phyloP scores from a whole-genome alignment of 2,113 vertebrate genomes.

The Rhabdomys dilectus region DNA sequence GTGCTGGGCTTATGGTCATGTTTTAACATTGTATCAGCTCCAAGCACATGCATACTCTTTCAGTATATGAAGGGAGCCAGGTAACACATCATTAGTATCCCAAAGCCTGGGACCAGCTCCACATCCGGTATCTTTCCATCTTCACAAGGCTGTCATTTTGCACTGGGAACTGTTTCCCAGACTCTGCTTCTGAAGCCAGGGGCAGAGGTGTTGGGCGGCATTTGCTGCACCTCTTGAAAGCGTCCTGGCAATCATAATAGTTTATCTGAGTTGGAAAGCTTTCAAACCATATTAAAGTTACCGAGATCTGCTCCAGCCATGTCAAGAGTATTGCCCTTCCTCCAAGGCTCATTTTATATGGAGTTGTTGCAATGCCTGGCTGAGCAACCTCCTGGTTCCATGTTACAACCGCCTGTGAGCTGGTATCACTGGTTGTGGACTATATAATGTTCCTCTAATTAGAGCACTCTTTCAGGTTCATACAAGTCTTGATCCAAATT shows the following conservation, averaged over 20 bases:
- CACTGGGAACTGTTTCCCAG: neutral
- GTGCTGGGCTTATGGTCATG: neutral
- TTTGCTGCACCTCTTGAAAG: neutral
- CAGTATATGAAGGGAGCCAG: neutral
- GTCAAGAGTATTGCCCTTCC: neutral
- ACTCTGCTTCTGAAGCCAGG: neutral
- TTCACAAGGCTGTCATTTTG: neutral
- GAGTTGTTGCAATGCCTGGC: neutral
- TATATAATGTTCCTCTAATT: neutral
- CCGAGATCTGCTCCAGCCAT: slow-evolving; percentile 12
- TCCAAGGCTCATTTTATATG: neutral
- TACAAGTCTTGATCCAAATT: neutral
- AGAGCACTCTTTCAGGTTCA: neutral
- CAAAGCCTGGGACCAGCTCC: neutral
- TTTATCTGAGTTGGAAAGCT: slow-evolving; percentile 17
- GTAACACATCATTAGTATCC: neutral
- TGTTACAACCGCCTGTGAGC: neutral
- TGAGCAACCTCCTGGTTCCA: neutral
- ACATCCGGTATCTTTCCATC: neutral
- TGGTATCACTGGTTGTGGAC: neutral
- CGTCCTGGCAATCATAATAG: neutral
- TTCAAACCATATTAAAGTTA: slow-evolving; percentile 6
- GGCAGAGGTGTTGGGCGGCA: neutral
- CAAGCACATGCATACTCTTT: neutral
- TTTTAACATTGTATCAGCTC: slow-evolving; percentile 18